Percentiles rank a stretch among this genome's conserved stretches.
phyloP scores from a whole-genome alignment of 2,888 invertebrate genomes.

The Lithophane socia region DNA sequence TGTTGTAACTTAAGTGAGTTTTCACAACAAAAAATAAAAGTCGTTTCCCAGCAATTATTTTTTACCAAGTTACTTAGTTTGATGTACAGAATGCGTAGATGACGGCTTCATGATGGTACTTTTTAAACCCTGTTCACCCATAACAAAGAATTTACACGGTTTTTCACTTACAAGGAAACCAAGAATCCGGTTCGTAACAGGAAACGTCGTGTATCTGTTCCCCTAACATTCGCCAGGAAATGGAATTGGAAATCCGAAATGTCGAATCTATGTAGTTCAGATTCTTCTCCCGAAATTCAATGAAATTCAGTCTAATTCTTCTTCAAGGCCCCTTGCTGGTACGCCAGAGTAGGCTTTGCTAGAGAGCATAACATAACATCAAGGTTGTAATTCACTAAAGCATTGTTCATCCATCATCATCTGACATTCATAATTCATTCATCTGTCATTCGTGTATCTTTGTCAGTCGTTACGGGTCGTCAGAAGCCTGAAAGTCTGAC shows the following conservation, averaged over 20 bases:
- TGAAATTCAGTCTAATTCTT: neutral
- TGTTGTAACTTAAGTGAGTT: too few relatives aligned
- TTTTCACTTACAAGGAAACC: conserved; percentile 42
- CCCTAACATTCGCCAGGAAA: conserved; percentile 28
- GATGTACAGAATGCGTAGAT: neutral
- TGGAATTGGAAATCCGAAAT: conserved; percentile 38
- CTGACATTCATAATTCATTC: too few relatives aligned
- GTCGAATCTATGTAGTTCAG: conserved; percentile 19
- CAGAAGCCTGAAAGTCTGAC: too few relatives aligned
- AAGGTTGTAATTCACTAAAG: too few relatives aligned
- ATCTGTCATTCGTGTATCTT: too few relatives aligned
- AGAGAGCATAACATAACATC: too few relatives aligned
- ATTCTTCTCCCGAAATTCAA: neutral
- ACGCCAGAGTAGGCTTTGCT: neutral
- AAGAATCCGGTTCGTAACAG: conserved; percentile 15
- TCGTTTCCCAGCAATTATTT: neutral
- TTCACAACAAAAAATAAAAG: neutral
- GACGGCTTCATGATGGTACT: rapidly evolving
- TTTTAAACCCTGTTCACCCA: neutral
- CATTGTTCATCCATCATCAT: neutral
- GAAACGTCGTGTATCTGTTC: conserved; percentile 37
- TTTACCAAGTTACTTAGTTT: neutral
- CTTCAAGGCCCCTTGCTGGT: neutral
- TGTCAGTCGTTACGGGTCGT: too few relatives aligned
- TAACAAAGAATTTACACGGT: conserved; percentile 9